Conservation (phyloP, 2,113 vertebrate species). For the Siniperca chuatsi region DNA sequence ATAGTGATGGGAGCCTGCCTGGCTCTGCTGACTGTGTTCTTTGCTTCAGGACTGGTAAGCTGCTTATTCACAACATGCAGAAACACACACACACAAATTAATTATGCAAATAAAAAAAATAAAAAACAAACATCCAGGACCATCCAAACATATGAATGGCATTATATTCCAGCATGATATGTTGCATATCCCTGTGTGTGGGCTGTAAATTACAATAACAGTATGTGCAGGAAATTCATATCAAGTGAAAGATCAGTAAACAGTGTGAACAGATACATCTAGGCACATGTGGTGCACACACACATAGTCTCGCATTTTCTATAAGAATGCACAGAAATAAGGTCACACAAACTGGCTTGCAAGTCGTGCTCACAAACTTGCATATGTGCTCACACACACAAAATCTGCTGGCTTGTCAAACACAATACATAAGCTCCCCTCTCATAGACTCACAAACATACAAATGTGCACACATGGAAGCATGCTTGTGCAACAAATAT, state of each 20-base stretch:
- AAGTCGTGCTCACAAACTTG: neutral
- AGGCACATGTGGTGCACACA: neutral
- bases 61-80: slow-evolving; percentile 47
- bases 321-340: neutral
- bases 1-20: slow-evolving; percentile 98
- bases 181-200: neutral
- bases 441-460: neutral
- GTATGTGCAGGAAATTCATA: neutral
- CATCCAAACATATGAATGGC: neutral
- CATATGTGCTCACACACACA: neutral
- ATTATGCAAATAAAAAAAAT: slow-evolving; percentile 12
- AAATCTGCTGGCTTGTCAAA: neutral
- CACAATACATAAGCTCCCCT: slow-evolving; percentile 1
- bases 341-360: slow-evolving; percentile 10
- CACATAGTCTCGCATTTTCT: neutral
- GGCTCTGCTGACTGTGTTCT: slow-evolving; percentile 96
- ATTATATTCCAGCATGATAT: neutral
- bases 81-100: neutral
- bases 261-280: neutral
- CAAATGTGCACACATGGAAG: neutral
- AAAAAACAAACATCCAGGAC: neutral
- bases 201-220: neutral
- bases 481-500: slow-evolving; percentile 31
- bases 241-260: slow-evolving; percentile 9
- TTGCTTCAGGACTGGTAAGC: slow-evolving; percentile 97